These are phyloP conservation scores for Torymus tubicola DNA, from an alignment of 2,888 invertebrate genomes.

Conservation along the genomic window DNA sequence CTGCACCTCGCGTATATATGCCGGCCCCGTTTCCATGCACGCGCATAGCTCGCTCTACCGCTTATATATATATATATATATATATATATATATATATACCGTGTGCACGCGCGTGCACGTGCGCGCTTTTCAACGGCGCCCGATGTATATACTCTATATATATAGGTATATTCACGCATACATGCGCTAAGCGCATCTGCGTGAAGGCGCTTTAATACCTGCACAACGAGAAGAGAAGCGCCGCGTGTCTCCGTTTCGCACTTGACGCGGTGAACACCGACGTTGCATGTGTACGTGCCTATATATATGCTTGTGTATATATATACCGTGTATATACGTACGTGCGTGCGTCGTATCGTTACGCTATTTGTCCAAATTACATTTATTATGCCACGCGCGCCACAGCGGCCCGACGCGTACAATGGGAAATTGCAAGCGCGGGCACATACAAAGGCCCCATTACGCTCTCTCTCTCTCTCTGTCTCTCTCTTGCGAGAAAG, in stretches of 20 bases:
- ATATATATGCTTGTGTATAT: neutral
- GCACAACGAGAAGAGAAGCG: neutral
- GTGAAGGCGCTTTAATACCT: neutral
- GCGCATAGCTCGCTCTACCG: neutral
- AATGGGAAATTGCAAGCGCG: constrained; percentile 43
- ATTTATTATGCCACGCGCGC: constrained; percentile 40
- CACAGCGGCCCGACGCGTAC: constrained; percentile 41
- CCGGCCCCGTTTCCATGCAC: constrained; percentile 17
- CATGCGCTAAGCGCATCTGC: constrained; percentile 12
- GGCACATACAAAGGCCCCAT: neutral
- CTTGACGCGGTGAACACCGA: neutral
- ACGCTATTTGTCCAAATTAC: constrained; percentile 40
- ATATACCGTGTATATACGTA: no score
- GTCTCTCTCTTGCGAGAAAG: neutral
- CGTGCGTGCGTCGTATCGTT: neutral
- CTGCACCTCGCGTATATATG: constrained; percentile 3
- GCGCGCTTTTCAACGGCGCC: constrained; percentile 19
- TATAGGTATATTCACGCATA: no score
- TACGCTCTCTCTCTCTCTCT: neutral
- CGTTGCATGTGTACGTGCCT: neutral
- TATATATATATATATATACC: neutral
- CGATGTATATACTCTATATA: neutral
- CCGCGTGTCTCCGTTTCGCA: constrained; percentile 9
- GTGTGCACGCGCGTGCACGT: neutral
- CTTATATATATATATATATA: no score